Percentiles rank a stretch among this genome's conserved stretches.
Evolutionary conservation across 2,888 invertebrate species (phyloP).

Genomic region (Xiphydria camelus): DNA sequence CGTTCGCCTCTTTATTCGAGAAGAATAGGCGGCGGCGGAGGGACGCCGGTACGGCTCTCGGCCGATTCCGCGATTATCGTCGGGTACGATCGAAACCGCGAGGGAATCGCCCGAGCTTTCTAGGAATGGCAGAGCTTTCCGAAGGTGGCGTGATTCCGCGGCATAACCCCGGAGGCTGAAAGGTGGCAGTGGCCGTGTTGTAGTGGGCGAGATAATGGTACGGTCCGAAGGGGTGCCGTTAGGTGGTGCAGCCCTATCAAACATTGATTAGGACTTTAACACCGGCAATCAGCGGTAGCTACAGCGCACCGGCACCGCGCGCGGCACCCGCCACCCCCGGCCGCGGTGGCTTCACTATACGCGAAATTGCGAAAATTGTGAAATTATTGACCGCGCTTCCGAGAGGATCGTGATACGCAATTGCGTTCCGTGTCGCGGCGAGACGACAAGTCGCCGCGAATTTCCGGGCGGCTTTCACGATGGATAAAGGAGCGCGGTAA

Average conservation of each 20-base stretch:
- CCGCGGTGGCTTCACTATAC: conserved; percentile 38
- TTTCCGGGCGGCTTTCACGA: too few relatives aligned
- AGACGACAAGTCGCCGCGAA: too few relatives aligned
- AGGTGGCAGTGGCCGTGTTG: conserved; percentile 44
- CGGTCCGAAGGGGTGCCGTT: conserved; percentile 37
- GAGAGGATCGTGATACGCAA: too few relatives aligned
- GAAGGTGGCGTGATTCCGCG: conserved; percentile 44
- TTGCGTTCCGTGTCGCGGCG: too few relatives aligned
- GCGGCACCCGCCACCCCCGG: conserved; percentile 21
- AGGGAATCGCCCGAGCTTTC: too few relatives aligned
- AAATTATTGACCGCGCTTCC: conserved; percentile 32
- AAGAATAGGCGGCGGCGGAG: too few relatives aligned
- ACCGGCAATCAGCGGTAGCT: conserved; percentile 34
- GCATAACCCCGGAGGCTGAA: conserved; percentile 44
- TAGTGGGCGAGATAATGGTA: conserved; percentile 46
- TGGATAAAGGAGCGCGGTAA: too few relatives aligned
- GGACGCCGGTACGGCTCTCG: conserved; percentile 4
- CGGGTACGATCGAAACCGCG: too few relatives aligned
- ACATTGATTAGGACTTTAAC: conserved; percentile 50
- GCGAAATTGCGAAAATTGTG: conserved; percentile 42
- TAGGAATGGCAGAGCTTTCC: conserved; percentile 6
- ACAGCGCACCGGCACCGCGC: conserved; percentile 24
- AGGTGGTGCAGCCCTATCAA: conserved; percentile 48
- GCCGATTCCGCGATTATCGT: conserved; percentile 12
- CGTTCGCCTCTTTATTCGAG: not conserved